Evolutionary conservation across 2,797 vertebrate species (phyloP).

Genomic region (Syngnathus rostellatus): DNA sequence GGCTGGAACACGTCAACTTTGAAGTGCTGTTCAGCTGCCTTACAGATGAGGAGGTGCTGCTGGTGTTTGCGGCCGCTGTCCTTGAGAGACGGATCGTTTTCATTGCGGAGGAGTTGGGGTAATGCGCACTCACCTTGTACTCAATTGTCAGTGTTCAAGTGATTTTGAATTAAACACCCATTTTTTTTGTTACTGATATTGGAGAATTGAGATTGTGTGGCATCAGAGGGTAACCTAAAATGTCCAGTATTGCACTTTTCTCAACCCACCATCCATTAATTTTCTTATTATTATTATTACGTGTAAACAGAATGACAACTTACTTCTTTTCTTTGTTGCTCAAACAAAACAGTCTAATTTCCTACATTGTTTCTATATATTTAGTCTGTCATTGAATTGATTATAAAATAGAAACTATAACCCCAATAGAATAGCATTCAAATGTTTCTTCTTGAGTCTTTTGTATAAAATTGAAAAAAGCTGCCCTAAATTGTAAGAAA

Average conservation of each 20-base stretch:
- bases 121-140: conserved; percentile 7
- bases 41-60: conserved; percentile 73
- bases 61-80: conserved; percentile 79
- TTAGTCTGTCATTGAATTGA: neutral
- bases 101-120: conserved; percentile 87
- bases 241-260: no score
- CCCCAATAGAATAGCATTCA: neutral
- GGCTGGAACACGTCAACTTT: conserved; percentile 89
- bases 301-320: neutral
- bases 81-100: conserved; percentile 86
- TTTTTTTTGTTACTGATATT: no score
- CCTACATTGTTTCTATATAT: neutral
- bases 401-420: neutral
- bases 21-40: conserved; percentile 74
- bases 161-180: neutral
- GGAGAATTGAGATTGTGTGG: no score
- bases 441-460: neutral
- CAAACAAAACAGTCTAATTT: neutral
- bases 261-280: no score
- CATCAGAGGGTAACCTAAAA: no score
- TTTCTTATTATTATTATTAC: no score
- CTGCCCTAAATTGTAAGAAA: no score
- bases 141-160: neutral
- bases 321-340: neutral
- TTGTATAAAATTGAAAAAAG: neutral